A percentile compares a stretch with the other conserved stretches of the same genome.
Evolutionary conservation across 2,113 vertebrate species (phyloP).

Genomic region (Leucoraja erinaceus): DNA sequence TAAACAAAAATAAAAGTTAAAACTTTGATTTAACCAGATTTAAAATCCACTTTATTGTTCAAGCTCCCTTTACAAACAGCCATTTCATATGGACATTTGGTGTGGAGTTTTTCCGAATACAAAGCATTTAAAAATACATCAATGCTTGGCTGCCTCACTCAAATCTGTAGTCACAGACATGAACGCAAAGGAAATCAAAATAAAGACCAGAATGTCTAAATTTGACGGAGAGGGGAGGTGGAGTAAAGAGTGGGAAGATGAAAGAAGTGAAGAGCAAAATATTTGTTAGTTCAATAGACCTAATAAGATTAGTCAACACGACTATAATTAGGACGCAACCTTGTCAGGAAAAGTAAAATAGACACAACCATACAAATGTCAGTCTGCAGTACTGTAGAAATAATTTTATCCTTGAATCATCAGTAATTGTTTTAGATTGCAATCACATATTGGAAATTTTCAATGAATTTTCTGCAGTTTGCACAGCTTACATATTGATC

Average conservation of each 20-base stretch:
- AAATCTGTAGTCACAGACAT: not conserved
- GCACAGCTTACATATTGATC: too few species aligned
- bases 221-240: not conserved
- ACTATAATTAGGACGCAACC: not conserved
- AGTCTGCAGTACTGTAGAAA: too few species aligned
- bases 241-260: not conserved
- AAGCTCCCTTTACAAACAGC: not conserved
- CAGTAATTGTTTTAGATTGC: too few species aligned
- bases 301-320: not conserved
- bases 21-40: not conserved
- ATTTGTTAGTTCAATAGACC: not conserved
- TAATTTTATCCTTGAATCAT: too few species aligned
- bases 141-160: not conserved
- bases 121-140: not conserved
- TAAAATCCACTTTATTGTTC: not conserved
- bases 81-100: not conserved
- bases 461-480: too few species aligned
- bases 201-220: not conserved
- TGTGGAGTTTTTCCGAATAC: too few species aligned
- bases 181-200: not conserved
- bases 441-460: too few species aligned
- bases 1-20: constrained; percentile 2
- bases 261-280: not conserved
- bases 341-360: not conserved
- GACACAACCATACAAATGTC: not conserved